A percentile compares a stretch with the other conserved stretches of the same genome.
These are phyloP conservation scores for Brachionus asplanchnoidis DNA, from an alignment of 1,140 invertebrate genomes.

Conservation along the genomic window DNA sequence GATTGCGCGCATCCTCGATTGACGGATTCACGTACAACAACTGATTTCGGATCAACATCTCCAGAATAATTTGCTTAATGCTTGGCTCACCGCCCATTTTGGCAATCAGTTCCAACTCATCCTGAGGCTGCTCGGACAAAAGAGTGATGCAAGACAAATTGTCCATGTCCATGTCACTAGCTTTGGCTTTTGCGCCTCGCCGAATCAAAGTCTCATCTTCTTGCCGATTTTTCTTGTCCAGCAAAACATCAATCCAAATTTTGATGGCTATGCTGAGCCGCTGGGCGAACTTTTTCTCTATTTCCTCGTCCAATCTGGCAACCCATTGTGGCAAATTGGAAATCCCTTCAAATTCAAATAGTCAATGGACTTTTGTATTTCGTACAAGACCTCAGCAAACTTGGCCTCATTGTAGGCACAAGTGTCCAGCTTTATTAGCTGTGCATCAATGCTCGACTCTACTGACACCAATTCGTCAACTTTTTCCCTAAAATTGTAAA, in stretches of 20 bases:
- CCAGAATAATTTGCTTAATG: constrained; percentile 59
- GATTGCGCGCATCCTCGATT: constrained; percentile 84
- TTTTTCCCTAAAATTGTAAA: constrained; percentile 92
- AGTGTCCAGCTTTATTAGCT: constrained; percentile 84
- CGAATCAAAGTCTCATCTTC: constrained; percentile 58
- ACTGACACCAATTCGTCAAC: constrained; percentile 88
- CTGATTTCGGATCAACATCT: constrained; percentile 95
- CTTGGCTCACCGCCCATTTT: constrained; percentile 88
- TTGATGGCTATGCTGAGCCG: constrained; percentile 86
- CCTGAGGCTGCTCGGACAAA: constrained; percentile 49
- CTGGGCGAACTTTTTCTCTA: constrained; percentile 82
- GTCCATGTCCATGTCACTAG: background rate
- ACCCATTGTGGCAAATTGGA: constrained; percentile 96
- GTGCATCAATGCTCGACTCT: constrained; percentile 91
- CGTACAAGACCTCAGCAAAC: constrained; percentile 84
- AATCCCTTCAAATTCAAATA: constrained; percentile 91
- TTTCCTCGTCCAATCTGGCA: constrained; percentile 80
- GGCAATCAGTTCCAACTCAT: constrained; percentile 76
- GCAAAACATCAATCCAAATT: constrained; percentile 86
- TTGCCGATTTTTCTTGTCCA: constrained; percentile 71
- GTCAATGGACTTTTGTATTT: constrained; percentile 95
- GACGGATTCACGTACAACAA: constrained; percentile 90
- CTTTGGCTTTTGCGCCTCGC: background rate
- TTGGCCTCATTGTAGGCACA: constrained; percentile 87
- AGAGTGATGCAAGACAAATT: background rate